A percentile compares a stretch with the other conserved stretches of the same genome.
phyloP scores from a whole-genome alignment of 2,113 vertebrate genomes.

The Sinocyclocheilus maitianheensis region DNA sequence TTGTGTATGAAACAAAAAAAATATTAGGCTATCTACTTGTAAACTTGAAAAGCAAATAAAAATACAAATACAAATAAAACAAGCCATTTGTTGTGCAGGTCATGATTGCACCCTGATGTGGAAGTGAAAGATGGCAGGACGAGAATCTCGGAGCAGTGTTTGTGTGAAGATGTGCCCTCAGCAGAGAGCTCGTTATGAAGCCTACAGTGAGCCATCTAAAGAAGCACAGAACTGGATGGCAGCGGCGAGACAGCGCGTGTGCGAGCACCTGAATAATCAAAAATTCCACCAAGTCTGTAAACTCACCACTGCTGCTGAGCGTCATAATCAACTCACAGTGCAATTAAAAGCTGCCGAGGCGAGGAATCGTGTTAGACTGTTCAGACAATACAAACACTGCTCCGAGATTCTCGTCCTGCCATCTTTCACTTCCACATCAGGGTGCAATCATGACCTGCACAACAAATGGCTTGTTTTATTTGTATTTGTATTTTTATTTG shows the following conservation, averaged over 20 bases:
- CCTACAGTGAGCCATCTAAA: constrained; percentile 63
- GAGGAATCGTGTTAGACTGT: constrained; percentile 54
- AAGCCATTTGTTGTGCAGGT: background rate
- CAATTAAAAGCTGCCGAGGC: constrained; percentile 74
- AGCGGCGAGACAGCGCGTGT: constrained; percentile 42
- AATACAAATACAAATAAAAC: no score
- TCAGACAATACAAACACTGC: constrained; percentile 53
- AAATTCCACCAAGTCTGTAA: background rate
- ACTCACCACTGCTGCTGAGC: background rate
- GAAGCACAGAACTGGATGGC: constrained; percentile 49
- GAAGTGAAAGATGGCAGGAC: constrained; percentile 12
- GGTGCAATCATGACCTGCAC: background rate
- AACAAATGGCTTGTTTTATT: background rate
- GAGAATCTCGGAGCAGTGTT: background rate
- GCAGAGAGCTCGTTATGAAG: no score
- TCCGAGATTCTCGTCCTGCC: background rate
- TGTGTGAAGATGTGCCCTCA: no score
- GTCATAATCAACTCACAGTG: constrained; percentile 57
- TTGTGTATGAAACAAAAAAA: no score
- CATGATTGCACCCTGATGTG: background rate
- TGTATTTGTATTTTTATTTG: no score
- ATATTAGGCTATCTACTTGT: no score
- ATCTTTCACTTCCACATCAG: background rate
- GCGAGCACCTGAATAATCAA: background rate
- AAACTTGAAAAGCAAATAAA: no score